phyloP scores from a whole-genome alignment of 2,113 vertebrate genomes.

The Oreochromis niloticus region DNA sequence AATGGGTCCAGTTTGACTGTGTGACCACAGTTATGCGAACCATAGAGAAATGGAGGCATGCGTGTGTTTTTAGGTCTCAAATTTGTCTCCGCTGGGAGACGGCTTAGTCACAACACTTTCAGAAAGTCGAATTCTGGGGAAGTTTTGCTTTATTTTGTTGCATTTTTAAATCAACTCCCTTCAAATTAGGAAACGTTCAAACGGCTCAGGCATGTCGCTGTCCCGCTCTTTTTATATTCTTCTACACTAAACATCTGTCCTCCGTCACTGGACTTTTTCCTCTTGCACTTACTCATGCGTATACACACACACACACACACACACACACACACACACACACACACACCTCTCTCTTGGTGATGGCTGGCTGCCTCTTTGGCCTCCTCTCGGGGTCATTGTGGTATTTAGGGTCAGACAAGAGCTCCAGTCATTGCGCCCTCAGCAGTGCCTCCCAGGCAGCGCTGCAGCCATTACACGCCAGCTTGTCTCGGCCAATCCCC shows the following conservation, averaged over 20 bases:
- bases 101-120: slow-evolving; percentile 47
- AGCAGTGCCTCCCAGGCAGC: slow-evolving; percentile 65
- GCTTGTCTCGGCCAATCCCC: slow-evolving; percentile 67
- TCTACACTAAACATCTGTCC: background rate
- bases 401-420: slow-evolving; percentile 83
- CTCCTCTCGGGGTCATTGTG: slow-evolving; percentile 72
- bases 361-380: slow-evolving; percentile 61
- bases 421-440: slow-evolving; percentile 77
- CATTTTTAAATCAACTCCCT: slow-evolving; percentile 4
- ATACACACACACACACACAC: background rate
- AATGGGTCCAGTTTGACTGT: slow-evolving; percentile 47
- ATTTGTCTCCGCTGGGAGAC: background rate
- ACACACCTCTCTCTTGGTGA: background rate
- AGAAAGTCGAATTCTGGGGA: slow-evolving; percentile 4
- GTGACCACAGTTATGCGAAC: slow-evolving; percentile 53
- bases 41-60: slow-evolving; percentile 40
- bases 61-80: slow-evolving; percentile 35
- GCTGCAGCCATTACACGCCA: slow-evolving; percentile 62
- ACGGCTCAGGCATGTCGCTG: background rate
- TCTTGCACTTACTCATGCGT: background rate
- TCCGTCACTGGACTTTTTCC: background rate
- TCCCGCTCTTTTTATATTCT: background rate
- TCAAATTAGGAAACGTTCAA: slow-evolving; percentile 7
- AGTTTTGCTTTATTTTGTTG: background rate
- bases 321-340: background rate